These are phyloP conservation scores for Stegodyphus mimosarum DNA, from an alignment of 1,140 invertebrate genomes.

Conservation along the genomic window DNA sequence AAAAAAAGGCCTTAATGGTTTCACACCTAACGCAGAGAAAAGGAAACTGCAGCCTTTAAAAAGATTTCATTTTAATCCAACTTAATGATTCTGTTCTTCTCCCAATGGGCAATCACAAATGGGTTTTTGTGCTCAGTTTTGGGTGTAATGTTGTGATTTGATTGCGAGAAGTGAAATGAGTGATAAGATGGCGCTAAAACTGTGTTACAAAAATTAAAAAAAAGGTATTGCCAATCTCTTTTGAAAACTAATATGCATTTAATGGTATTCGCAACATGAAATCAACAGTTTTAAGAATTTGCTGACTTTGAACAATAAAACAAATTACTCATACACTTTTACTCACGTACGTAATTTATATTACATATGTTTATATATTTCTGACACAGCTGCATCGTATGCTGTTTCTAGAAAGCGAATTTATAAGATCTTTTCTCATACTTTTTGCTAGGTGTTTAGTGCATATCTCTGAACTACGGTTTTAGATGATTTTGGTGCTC, in stretches of 20 bases:
- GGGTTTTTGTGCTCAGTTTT: slow-evolving; percentile 55
- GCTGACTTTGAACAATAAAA: not conserved
- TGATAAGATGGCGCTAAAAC: not conserved
- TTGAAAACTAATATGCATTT: not conserved
- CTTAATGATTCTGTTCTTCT: slow-evolving; percentile 49
- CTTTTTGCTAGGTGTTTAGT: not conserved
- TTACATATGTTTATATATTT: not conserved
- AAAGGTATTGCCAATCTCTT: not conserved
- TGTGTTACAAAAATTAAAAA: not conserved
- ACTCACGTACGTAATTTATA: not conserved
- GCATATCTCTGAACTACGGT: no score
- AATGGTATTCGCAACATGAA: not conserved
- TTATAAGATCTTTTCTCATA: not conserved
- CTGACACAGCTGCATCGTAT: not conserved
- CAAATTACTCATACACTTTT: not conserved
- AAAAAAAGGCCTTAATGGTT: slow-evolving; percentile 22
- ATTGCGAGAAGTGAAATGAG: slow-evolving; percentile 18
- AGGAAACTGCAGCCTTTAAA: not conserved
- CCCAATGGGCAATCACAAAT: slow-evolving; percentile 53
- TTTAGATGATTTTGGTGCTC: no score
- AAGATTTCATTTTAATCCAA: slow-evolving; percentile 56
- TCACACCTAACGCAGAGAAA: slow-evolving; percentile 43
- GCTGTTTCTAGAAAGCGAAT: not conserved
- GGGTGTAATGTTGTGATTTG: slow-evolving; percentile 49
- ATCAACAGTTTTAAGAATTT: not conserved